Evolutionary conservation across 1,140 invertebrate species (phyloP).

Genomic region (Metopolophium dirhodum): DNA sequence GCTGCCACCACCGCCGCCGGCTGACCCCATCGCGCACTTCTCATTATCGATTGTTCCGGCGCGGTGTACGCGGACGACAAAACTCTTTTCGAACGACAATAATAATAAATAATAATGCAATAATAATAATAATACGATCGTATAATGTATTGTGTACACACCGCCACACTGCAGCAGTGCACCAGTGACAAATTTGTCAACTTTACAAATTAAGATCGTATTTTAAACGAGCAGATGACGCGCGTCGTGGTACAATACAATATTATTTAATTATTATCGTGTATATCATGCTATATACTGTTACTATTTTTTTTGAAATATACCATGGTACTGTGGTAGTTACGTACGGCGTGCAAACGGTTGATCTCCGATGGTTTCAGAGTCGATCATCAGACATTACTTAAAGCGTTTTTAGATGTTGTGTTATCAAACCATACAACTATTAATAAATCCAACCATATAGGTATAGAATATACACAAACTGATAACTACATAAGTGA

Average conservation of each 20-base stretch:
- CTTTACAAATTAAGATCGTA: background rate
- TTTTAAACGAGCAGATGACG: background rate
- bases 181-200: background rate
- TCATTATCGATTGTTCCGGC: conserved; percentile 32
- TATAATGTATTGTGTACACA: background rate
- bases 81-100: background rate
- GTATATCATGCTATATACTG: too few species aligned
- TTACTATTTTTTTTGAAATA: too few species aligned
- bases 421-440: background rate
- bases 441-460: background rate
- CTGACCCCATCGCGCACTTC: conserved; percentile 12
- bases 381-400: background rate
- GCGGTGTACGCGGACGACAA: background rate
- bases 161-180: background rate
- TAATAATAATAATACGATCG: background rate
- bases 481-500: background rate
- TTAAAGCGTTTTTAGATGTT: background rate
- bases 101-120: background rate
- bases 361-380: too few species aligned
- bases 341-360: too few species aligned
- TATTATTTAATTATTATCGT: background rate
- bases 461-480: too few species aligned
- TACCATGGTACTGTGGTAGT: too few species aligned
- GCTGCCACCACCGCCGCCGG: background rate
- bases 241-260: background rate